Conservation (phyloP, 2,113 vertebrate genomes). For the Silurus glanis region DNA sequence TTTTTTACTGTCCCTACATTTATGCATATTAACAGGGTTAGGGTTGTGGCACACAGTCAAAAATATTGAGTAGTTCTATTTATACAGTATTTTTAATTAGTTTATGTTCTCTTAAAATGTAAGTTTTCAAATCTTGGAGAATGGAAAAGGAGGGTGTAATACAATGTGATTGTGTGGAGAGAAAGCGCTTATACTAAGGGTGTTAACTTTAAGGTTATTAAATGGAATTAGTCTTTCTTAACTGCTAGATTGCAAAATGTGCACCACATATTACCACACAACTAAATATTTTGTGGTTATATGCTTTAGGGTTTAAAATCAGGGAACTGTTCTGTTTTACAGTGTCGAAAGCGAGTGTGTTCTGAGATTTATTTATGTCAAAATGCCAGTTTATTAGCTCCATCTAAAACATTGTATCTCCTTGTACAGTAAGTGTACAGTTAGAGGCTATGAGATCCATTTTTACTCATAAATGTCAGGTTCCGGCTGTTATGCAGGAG, state of each 20-base stretch:
- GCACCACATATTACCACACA: not conserved
- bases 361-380: not conserved
- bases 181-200: not conserved
- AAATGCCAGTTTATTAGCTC: not conserved
- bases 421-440: not conserved
- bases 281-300: not conserved
- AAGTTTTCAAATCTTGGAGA: not conserved
- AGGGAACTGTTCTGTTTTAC: no score
- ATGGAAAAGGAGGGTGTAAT: conserved; percentile 30
- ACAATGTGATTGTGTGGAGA: not conserved
- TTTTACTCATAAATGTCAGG: not conserved
- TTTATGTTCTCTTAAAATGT: not conserved
- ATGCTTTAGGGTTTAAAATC: not conserved
- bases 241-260: not conserved
- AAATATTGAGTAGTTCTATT: not conserved
- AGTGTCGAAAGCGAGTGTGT: not conserved
- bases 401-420: not conserved
- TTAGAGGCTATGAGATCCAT: not conserved
- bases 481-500: not conserved
- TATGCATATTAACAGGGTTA: not conserved
- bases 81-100: not conserved
- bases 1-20: not conserved
- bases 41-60: not conserved
- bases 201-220: not conserved
- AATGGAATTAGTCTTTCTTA: not conserved